Percentiles rank a stretch among this genome's conserved stretches.
Conservation (phyloP, 2,888 invertebrate species). For the Cancer borealis region DNA sequence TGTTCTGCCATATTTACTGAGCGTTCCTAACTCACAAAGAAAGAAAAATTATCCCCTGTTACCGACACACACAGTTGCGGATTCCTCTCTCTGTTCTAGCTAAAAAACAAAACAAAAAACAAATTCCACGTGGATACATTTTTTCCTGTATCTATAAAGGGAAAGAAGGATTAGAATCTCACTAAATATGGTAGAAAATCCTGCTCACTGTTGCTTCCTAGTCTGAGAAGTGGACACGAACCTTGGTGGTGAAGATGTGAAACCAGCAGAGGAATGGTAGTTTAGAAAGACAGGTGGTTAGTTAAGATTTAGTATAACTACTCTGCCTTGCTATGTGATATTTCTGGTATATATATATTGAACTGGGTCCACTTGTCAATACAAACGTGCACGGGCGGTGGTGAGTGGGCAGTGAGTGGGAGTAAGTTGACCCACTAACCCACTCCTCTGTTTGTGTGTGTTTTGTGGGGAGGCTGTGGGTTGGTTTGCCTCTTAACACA, state of each 20-base stretch:
- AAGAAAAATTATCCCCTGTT: background rate
- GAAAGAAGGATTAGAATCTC: conserved; percentile 49
- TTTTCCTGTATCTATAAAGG: background rate
- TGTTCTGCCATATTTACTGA: conserved; percentile 54
- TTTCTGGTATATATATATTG: conserved; percentile 70
- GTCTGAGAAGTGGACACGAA: conserved; percentile 52
- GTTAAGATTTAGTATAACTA: conserved; percentile 71
- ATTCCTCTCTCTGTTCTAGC: background rate
- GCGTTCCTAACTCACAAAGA: background rate
- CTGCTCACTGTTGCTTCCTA: conserved; percentile 69
- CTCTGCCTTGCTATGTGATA: conserved; percentile 76
- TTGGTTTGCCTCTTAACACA: conserved; percentile 57
- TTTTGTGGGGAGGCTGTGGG: conserved; percentile 54
- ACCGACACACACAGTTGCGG: background rate
- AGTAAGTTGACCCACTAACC: background rate
- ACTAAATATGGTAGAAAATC: conserved; percentile 62
- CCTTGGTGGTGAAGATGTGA: conserved; percentile 10
- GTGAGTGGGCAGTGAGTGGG: conserved; percentile 46
- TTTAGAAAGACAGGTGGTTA: conserved; percentile 71
- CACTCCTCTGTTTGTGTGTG: conserved; percentile 52
- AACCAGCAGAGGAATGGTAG: conserved; percentile 55
- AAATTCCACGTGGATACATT: background rate
- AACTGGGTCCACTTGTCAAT: conserved; percentile 73
- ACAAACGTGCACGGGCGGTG: conserved; percentile 63
- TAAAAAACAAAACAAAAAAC: background rate